These are phyloP conservation scores for Rhizoglyphus robini DNA, from an alignment of 1,140 invertebrate species.

Conservation along the genomic window DNA sequence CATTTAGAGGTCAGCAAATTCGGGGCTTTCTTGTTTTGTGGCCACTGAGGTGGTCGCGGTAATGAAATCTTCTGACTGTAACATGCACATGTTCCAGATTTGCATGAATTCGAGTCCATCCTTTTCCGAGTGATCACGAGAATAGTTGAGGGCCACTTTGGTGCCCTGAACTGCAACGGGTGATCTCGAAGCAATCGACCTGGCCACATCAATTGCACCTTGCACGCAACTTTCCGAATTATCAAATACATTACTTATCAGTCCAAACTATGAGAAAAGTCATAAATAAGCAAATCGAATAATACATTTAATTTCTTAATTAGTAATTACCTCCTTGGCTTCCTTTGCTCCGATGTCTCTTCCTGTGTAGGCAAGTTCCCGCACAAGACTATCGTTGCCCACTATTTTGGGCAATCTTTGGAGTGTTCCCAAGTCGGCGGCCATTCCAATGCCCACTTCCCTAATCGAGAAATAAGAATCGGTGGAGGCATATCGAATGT, in stretches of 20 bases:
- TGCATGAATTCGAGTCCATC: slow-evolving; percentile 68
- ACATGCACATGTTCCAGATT: slow-evolving; percentile 59
- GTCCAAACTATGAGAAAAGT: slow-evolving; percentile 47
- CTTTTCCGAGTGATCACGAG: slow-evolving; percentile 67
- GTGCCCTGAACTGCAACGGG: slow-evolving; percentile 84
- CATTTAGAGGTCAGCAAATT: slow-evolving; percentile 28
- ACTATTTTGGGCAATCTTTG: slow-evolving; percentile 86
- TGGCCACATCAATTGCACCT: slow-evolving; percentile 55
- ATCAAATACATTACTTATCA: slow-evolving; percentile 58
- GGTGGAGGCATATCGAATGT: slow-evolving; percentile 77
- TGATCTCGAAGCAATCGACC: slow-evolving; percentile 70
- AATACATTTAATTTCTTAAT: slow-evolving; percentile 30
- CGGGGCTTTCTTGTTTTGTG: slow-evolving; percentile 43
- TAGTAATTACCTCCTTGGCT: slow-evolving; percentile 40
- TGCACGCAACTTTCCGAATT: slow-evolving; percentile 56
- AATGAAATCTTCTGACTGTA: slow-evolving; percentile 81
- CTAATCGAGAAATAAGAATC: slow-evolving; percentile 88
- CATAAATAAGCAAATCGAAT: slow-evolving; percentile 9
- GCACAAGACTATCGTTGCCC: slow-evolving; percentile 66
- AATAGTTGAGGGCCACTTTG: slow-evolving; percentile 68
- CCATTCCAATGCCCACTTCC: slow-evolving; percentile 64
- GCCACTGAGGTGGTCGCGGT: slow-evolving; percentile 58
- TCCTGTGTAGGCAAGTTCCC: slow-evolving; percentile 75
- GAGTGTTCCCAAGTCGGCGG: slow-evolving; percentile 84
- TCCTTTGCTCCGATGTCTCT: slow-evolving; percentile 65